These are phyloP conservation scores for Entelurus aequoreus DNA, from an alignment of 2,113 vertebrate genomes.

Conservation along the genomic window DNA sequence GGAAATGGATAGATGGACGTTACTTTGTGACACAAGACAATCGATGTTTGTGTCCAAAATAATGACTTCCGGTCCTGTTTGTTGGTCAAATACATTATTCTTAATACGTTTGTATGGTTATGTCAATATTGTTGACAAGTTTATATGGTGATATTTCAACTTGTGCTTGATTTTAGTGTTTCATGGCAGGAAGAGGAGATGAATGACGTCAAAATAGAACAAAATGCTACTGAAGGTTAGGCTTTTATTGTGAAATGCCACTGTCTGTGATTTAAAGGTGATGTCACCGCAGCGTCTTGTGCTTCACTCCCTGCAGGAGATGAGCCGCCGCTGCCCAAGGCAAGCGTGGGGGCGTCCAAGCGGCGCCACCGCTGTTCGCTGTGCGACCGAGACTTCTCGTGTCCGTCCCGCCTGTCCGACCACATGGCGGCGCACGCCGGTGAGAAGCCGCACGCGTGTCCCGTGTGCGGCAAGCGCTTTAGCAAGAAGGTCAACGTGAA, in stretches of 20 bases:
- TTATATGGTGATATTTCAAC: no score
- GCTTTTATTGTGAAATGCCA: no score
- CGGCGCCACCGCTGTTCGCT: conserved; percentile 24
- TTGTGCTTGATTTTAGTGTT: no score
- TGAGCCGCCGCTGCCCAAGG: not conserved
- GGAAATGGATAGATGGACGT: no score
- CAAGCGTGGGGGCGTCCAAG: not conserved
- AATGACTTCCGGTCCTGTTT: no score
- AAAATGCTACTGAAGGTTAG: conserved; percentile 18
- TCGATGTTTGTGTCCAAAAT: no score
- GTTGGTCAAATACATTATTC: no score
- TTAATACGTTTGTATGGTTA: no score
- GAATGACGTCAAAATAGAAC: conserved; percentile 24
- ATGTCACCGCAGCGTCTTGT: no score
- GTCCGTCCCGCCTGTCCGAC: conserved; percentile 42
- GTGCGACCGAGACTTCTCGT: conserved; percentile 28
- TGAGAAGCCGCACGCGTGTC: conserved; percentile 41
- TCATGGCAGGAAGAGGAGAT: conserved; percentile 10
- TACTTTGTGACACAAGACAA: no score
- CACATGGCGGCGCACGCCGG: conserved; percentile 39
- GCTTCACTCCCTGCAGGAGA: not conserved
- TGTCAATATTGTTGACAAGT: no score
- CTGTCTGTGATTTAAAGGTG: no score
- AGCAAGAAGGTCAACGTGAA: conserved; percentile 42
- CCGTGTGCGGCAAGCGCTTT: conserved; percentile 44